phyloP scores from a whole-genome alignment of 1,140 invertebrate genomes.

The Dendroctonus valens region DNA sequence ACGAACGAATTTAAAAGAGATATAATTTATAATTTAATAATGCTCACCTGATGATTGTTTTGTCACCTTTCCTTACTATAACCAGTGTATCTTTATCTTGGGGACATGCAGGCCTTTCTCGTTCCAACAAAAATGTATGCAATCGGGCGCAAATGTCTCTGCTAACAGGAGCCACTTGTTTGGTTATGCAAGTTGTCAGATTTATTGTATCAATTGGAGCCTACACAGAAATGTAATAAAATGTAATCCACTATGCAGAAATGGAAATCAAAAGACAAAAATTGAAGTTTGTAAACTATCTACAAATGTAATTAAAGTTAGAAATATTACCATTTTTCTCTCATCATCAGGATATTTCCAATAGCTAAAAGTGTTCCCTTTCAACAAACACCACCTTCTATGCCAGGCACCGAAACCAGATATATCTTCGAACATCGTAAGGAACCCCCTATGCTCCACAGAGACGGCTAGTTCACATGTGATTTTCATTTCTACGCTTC shows the following conservation, averaged over 20 bases:
- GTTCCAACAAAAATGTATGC: constrained; percentile 83
- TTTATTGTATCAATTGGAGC: constrained; percentile 81
- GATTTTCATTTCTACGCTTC: constrained; percentile 70
- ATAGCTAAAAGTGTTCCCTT: constrained; percentile 72
- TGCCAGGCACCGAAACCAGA: constrained; percentile 90
- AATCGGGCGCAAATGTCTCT: constrained; percentile 86
- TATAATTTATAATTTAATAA: neutral
- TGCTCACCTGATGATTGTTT: constrained; percentile 59
- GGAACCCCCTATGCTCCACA: constrained; percentile 78
- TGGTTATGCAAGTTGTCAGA: constrained; percentile 71
- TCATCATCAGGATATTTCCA: constrained; percentile 97
- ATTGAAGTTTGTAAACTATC: too few species aligned
- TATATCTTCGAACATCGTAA: constrained; percentile 91
- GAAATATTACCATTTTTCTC: constrained; percentile 65
- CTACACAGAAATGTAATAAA: constrained; percentile 45
- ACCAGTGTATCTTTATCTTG: constrained; percentile 69
- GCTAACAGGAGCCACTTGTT: constrained; percentile 71
- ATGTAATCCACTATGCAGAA: neutral
- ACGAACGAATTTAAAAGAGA: too few species aligned
- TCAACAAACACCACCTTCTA: constrained; percentile 84
- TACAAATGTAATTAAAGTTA: neutral
- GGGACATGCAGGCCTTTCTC: constrained; percentile 58
- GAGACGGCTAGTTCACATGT: constrained; percentile 70
- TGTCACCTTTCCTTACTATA: constrained; percentile 57
- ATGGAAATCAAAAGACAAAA: neutral